Percentiles rank a stretch among this genome's conserved stretches.
These are phyloP conservation scores for Agriopis aurantiaria DNA, from an alignment of 2,888 invertebrate genomes.

Conservation along the genomic window DNA sequence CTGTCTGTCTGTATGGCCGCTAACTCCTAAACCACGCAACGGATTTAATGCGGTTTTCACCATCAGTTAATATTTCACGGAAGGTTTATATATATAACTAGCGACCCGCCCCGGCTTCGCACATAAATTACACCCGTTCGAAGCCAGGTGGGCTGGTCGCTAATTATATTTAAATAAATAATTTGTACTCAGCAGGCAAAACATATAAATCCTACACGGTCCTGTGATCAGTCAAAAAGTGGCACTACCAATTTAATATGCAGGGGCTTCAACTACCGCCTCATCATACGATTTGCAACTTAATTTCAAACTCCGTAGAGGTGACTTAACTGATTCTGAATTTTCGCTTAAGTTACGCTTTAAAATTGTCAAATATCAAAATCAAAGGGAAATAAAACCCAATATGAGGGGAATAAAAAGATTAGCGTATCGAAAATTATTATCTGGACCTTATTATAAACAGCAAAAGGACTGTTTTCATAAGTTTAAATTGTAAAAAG, in stretches of 20 bases:
- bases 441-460: background rate
- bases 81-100: too few relatives aligned
- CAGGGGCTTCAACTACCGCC: background rate
- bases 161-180: too few relatives aligned
- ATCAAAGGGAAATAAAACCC: slow-evolving; percentile 19
- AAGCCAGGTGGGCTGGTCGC: too few relatives aligned
- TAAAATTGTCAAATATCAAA: slow-evolving; percentile 19
- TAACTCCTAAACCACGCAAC: too few relatives aligned
- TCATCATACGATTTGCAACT: background rate
- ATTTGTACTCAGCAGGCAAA: too few relatives aligned
- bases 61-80: too few relatives aligned
- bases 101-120: too few relatives aligned
- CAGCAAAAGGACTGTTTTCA: background rate
- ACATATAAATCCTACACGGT: slow-evolving; percentile 12
- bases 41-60: too few relatives aligned
- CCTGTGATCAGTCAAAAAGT: slow-evolving; percentile 31
- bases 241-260: background rate
- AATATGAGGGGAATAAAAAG: too few relatives aligned
- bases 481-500: background rate
- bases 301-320: background rate
- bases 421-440: background rate
- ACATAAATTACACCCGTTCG: too few relatives aligned
- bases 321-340: background rate
- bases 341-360: background rate
- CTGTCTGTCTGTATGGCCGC: too few relatives aligned